Conservation (phyloP, 1,140 invertebrate genomes). For the Vanessa atalanta region DNA sequence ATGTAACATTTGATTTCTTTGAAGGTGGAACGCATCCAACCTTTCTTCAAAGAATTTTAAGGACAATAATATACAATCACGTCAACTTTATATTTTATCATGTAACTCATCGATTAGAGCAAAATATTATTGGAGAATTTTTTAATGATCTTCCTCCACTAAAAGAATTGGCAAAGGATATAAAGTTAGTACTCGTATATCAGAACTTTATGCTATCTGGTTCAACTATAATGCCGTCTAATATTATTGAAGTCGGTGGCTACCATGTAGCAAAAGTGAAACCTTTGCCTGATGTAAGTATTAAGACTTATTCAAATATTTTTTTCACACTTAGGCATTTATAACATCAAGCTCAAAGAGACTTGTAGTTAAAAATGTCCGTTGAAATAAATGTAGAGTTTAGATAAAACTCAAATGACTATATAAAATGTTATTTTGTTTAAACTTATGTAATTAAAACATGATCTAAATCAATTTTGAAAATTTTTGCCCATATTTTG, state of each 20-base stretch:
- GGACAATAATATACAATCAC: conserved; percentile 52
- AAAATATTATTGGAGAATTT: conserved; percentile 73
- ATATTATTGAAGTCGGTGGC: conserved; percentile 85
- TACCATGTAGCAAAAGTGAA: conserved; percentile 83
- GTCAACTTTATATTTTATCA: conserved; percentile 55
- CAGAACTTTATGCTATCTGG: conserved; percentile 82
- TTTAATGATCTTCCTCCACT: conserved; percentile 82
- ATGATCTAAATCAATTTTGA: too few relatives aligned
- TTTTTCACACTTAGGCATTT: too few relatives aligned
- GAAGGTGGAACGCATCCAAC: conserved; percentile 79
- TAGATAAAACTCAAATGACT: background rate
- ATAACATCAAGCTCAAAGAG: too few relatives aligned
- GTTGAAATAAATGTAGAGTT: too few relatives aligned
- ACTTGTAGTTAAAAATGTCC: too few relatives aligned
- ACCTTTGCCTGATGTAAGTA: conserved; percentile 77
- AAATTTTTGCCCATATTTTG: too few relatives aligned
- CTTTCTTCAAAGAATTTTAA: conserved; percentile 39
- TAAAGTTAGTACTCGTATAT: conserved; percentile 83
- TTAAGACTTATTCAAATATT: background rate
- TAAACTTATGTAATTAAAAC: too few relatives aligned
- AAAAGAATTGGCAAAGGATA: conserved; percentile 80
- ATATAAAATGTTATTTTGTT: too few relatives aligned
- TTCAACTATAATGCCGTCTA: conserved; percentile 81
- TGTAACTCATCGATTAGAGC: conserved; percentile 54
- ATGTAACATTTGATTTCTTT: conserved; percentile 75